Evolutionary conservation across 2,888 invertebrate species (phyloP).

Genomic region (Oligia fasciuncula): DNA sequence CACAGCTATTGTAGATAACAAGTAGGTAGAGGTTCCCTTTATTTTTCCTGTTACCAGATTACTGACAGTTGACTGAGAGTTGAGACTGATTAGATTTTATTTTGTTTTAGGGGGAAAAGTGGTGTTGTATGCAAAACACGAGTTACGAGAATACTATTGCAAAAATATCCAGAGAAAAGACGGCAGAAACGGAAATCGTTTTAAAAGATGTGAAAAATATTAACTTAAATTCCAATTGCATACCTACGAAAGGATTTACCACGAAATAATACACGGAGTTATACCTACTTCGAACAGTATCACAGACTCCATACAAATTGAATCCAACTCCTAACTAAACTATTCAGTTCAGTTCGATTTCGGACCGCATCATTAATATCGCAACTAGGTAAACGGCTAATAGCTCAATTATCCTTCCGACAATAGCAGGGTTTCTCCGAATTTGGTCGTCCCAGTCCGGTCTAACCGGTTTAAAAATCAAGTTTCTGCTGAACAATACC

Average conservation of each 20-base stretch:
- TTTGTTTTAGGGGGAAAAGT: neutral
- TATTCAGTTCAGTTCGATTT: conserved; percentile 10
- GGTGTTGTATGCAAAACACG: too few relatives aligned
- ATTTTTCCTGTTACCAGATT: conserved; percentile 18
- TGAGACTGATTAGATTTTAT: neutral
- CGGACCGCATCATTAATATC: conserved; percentile 31
- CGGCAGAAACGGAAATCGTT: neutral
- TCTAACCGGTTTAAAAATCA: conserved; percentile 49
- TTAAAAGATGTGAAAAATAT: neutral
- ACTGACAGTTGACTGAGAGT: too few relatives aligned
- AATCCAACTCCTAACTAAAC: neutral
- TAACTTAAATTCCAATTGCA: too few relatives aligned
- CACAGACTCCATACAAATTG: neutral
- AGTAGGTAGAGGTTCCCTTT: conserved; percentile 1
- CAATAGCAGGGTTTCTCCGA: conserved; percentile 47
- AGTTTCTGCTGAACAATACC: conserved; percentile 52
- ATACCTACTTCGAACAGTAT: neutral
- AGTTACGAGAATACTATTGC: neutral
- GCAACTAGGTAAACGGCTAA: conserved; percentile 50
- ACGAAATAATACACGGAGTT: neutral
- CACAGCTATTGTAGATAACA: conserved; percentile 23
- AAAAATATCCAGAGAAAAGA: neutral
- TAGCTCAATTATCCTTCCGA: conserved; percentile 49
- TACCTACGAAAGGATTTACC: neutral
- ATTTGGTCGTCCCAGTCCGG: conserved; percentile 43